These are phyloP conservation scores for Eupithecia exiguata DNA, from an alignment of 2,888 invertebrate genomes.

Conservation along the genomic window DNA sequence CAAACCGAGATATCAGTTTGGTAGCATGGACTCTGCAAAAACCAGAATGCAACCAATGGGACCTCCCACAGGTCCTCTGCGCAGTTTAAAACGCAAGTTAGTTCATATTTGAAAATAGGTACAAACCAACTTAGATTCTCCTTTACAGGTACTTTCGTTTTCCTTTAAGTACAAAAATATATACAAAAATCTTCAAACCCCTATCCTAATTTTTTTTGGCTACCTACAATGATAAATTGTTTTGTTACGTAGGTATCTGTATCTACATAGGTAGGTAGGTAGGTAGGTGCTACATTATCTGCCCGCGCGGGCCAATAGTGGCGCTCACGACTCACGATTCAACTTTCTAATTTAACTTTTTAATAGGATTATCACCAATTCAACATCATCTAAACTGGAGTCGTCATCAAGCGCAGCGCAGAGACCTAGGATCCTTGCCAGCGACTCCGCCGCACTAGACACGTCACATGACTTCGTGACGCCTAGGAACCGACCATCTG, in stretches of 20 bases:
- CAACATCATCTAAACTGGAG: conserved; percentile 67
- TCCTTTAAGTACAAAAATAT: no score
- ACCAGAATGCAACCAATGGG: conserved; percentile 66
- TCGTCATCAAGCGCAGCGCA: conserved; percentile 60
- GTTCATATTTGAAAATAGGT: not conserved
- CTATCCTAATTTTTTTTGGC: no score
- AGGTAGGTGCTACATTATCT: not conserved
- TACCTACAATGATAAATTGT: no score
- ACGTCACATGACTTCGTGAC: conserved; percentile 65
- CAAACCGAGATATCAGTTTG: conserved; percentile 71
- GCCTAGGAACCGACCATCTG: conserved; percentile 66
- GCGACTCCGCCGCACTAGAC: conserved; percentile 66
- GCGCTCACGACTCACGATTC: not conserved
- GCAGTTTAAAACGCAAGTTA: conserved; percentile 69
- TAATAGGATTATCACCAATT: conserved; percentile 52
- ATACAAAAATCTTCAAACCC: no score
- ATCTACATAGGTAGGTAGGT: no score
- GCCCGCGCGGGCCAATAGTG: not conserved
- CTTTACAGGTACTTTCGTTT: no score
- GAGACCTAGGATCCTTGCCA: conserved; percentile 62
- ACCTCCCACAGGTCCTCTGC: conserved; percentile 66
- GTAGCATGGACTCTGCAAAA: conserved; percentile 43
- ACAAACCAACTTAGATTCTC: not conserved
- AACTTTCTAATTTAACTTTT: not conserved
- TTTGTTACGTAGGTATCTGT: no score